Percentiles rank a stretch among this genome's conserved stretches.
Evolutionary conservation across 2,113 vertebrate species (phyloP).

Genomic region (Rhinichthys klamathensis): DNA sequence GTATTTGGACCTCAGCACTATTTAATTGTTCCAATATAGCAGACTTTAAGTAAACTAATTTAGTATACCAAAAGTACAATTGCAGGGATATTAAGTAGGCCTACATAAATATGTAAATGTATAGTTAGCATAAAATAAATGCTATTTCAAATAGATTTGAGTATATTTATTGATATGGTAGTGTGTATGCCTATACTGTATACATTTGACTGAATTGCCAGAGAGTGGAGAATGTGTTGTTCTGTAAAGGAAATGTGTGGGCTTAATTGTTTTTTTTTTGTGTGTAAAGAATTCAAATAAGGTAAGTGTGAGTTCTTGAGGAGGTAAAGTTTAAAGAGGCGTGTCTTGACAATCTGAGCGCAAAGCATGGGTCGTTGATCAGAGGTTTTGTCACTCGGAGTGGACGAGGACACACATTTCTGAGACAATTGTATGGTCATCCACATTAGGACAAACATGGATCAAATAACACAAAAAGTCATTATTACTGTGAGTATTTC

Average conservation of each 20-base stretch:
- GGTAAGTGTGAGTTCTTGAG: background rate
- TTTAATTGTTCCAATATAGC: too few species aligned
- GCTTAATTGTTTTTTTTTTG: conserved; percentile 17
- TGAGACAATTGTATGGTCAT: background rate
- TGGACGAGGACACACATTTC: background rate
- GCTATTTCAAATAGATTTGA: too few species aligned
- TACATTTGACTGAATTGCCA: background rate
- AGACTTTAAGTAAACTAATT: too few species aligned
- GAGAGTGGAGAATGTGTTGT: background rate
- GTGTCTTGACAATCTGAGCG: background rate
- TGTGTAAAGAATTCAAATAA: background rate
- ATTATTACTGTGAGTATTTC: conserved; percentile 27
- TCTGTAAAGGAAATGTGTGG: conserved; percentile 2
- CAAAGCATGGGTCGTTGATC: background rate
- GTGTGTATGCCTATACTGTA: background rate
- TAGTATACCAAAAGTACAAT: too few species aligned
- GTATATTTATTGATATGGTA: too few species aligned
- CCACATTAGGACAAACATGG: background rate
- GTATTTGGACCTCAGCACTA: too few species aligned
- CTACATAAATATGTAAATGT: too few species aligned
- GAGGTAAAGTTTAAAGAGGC: background rate
- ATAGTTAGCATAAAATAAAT: too few species aligned
- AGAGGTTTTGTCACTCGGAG: background rate
- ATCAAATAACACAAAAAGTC: background rate
- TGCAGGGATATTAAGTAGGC: too few species aligned